These are phyloP conservation scores for Pipa parva DNA, from an alignment of 2,113 vertebrate species.

Conservation along the genomic window DNA sequence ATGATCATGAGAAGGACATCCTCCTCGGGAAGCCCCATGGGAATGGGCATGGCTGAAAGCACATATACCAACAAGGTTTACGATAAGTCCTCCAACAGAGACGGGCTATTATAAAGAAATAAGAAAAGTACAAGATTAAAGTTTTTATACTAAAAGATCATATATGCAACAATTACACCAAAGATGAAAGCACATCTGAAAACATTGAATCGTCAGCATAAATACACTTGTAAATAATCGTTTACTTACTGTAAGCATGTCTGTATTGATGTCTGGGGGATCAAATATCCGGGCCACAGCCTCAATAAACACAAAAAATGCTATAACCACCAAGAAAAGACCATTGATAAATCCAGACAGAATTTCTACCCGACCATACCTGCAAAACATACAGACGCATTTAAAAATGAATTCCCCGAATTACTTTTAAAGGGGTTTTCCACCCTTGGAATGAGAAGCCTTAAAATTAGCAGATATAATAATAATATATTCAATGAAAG, in stretches of 20 bases:
- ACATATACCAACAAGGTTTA: slow-evolving; percentile 96
- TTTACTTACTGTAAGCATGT: slow-evolving; percentile 91
- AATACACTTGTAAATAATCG: no score
- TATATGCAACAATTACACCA: background rate
- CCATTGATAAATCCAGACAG: slow-evolving; percentile 97
- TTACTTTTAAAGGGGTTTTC: no score
- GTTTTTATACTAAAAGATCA: background rate
- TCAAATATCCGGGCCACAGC: slow-evolving; percentile 86
- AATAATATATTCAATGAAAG: no score
- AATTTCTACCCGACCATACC: slow-evolving; percentile 94
- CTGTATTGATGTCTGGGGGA: slow-evolving; percentile 94
- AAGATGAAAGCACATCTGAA: no score
- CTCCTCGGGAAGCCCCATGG: slow-evolving; percentile 70
- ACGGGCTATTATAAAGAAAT: slow-evolving; percentile 75
- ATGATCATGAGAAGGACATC: slow-evolving; percentile 76
- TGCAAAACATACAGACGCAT: no score
- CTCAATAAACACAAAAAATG: slow-evolving; percentile 95
- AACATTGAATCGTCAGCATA: no score
- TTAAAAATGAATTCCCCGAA: no score
- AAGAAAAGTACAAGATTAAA: slow-evolving; percentile 19
- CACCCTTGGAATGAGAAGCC: no score
- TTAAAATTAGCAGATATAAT: no score
- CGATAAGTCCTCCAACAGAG: slow-evolving; percentile 89
- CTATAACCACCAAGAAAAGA: slow-evolving; percentile 95
- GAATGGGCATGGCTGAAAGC: slow-evolving; percentile 94